Evolutionary conservation across 2,113 vertebrate species (phyloP), one percentile per base, ranked within the genome.

Genomic region (Delphinapterus leucas): DNA sequence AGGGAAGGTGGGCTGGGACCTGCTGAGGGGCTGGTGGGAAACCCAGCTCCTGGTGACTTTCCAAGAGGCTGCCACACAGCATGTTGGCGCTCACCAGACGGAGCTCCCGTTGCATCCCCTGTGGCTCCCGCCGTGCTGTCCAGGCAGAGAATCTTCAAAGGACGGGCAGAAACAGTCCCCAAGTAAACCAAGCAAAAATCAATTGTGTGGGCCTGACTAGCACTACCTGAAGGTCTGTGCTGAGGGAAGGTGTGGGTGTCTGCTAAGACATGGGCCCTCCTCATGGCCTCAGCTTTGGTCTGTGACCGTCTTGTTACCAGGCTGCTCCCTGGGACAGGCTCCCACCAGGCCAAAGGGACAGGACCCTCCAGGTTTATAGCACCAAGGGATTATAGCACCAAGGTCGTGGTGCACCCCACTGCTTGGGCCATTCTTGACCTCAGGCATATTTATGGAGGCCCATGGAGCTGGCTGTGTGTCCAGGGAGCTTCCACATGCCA

Each of bases 61-160:
- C 58, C 5, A 5, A 47, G 88, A 80, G 31, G 55, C 85, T 9
- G 13, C 61, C 17, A 10, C 21, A n/a, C 68, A 28, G 41, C 2
- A 1, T 4, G 82, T 14, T 60, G 8, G 49, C 17, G 0, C 79
- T 70, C 0, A 11, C 79, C 17, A 18, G 33, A 12, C 2, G 8
- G 25, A 31, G 26, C 49, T 93, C 49, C 67, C 1, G 7, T 79
- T 21, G 10, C 1, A 17, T 68, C 58, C 55, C n/a, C 63, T 71
- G 44, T 9, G 5, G 47, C 67, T 60, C 67, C 82, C 33, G 73
- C 53, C 55, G 70, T 79, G 63, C 41, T 68, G n/a, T 36, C 60
- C 47, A 41, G 33, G 9, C 12, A 17, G 83, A 53, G 31, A n/a
- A 38, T 90, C 90, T 88, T 92, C 53, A 53, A 86, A 95, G 60